Evolutionary conservation across 2,113 vertebrate species (phyloP).

Genomic region (Rafetus swinhoei): DNA sequence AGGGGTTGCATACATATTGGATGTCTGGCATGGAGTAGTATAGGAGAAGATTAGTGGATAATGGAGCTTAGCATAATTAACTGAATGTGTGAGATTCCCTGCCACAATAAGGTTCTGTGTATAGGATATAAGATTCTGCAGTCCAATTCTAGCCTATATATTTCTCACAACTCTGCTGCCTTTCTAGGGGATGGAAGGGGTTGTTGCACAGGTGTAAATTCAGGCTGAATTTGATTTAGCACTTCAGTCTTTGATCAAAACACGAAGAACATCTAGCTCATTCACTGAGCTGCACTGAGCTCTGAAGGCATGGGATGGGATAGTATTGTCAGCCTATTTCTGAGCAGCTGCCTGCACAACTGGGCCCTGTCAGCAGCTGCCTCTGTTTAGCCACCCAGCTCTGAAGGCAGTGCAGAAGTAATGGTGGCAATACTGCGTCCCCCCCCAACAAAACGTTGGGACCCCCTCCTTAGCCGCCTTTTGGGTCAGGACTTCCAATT

Average conservation of each 20-base stretch:
- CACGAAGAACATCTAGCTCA: background rate
- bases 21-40: background rate
- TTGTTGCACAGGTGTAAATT: background rate
- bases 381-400: no score
- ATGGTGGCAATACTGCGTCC: no score
- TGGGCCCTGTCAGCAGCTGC: no score
- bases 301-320: no score
- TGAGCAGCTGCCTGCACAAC: no score
- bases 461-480: no score
- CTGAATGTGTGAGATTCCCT: background rate
- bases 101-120: background rate
- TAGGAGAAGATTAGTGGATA: background rate
- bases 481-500: no score
- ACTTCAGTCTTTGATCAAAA: background rate
- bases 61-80: background rate
- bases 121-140: background rate
- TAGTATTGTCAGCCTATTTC: no score
- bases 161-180: background rate
- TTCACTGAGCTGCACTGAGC: background rate
- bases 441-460: no score
- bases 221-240: background rate
- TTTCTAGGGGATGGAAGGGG: background rate
- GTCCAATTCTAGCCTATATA: background rate
- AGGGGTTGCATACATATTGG: background rate
- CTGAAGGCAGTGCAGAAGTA: no score